Conservation (phyloP, 92 coral and sea anemone species). For the Siderastrea siderea region DNA sequence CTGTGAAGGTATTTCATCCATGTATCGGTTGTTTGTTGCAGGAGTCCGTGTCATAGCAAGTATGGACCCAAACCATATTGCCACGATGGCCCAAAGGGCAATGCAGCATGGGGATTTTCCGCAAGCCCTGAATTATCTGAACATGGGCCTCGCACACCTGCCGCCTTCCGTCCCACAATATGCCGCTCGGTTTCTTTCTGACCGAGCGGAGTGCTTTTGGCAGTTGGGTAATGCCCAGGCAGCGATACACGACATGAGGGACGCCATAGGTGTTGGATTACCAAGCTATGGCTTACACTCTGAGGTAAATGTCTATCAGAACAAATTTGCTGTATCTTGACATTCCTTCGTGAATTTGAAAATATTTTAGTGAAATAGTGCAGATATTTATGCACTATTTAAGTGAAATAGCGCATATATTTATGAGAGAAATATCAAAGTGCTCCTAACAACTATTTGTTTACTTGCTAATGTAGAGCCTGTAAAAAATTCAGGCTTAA, state of each 20-base stretch:
- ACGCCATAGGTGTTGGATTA: background rate
- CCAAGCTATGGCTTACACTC: background rate
- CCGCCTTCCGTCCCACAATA: background rate
- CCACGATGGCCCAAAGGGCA: conserved; percentile 24
- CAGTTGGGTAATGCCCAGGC: background rate
- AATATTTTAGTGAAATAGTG: too few species aligned
- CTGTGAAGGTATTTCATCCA: too few species aligned
- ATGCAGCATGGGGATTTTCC: conserved; percentile 31
- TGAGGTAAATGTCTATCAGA: background rate
- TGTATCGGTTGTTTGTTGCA: background rate
- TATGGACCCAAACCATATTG: conserved; percentile 14
- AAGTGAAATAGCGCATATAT: too few species aligned
- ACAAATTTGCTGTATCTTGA: too few species aligned
- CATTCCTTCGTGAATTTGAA: too few species aligned
- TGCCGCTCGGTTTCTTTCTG: background rate
- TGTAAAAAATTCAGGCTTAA: too few species aligned
- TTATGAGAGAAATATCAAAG: too few species aligned
- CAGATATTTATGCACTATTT: too few species aligned
- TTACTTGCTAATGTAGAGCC: too few species aligned
- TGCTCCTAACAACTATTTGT: too few species aligned
- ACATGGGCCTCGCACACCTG: background rate
- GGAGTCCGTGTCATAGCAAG: background rate
- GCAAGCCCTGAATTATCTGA: conserved; percentile 24
- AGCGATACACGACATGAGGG: background rate
- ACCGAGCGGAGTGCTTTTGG: background rate